phyloP scores from a whole-genome alignment of 2,113 vertebrate species.

The Xyliphius kryptos region DNA sequence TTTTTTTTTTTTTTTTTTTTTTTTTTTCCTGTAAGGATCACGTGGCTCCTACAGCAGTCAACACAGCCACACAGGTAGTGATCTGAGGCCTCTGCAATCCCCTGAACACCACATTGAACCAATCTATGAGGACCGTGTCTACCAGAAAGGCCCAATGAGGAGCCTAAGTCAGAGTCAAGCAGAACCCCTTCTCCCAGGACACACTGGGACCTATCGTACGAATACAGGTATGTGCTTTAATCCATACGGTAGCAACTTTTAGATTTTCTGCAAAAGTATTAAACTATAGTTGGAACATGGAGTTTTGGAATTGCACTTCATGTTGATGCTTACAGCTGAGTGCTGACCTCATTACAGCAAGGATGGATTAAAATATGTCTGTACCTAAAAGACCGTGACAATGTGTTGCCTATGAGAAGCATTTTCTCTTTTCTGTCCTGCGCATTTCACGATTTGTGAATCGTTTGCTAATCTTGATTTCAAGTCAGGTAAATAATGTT shows the following conservation, averaged over 20 bases:
- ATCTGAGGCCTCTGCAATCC: slow-evolving; percentile 89
- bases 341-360: slow-evolving; percentile 35
- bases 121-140: slow-evolving; percentile 94
- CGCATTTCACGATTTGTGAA: slow-evolving; percentile 25
- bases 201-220: slow-evolving; percentile 83
- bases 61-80: slow-evolving; percentile 82
- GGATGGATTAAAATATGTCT: slow-evolving; percentile 20
- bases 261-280: slow-evolving; percentile 23
- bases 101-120: slow-evolving; percentile 96
- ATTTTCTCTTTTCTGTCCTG: background rate
- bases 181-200: slow-evolving; percentile 77
- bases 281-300: no score
- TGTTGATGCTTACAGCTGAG: slow-evolving; percentile 14
- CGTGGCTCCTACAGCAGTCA: slow-evolving; percentile 93
- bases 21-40: slow-evolving; percentile 69
- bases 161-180: slow-evolving; percentile 95
- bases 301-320: background rate
- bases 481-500: slow-evolving; percentile 59
- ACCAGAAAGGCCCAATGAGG: slow-evolving; percentile 95
- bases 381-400: background rate
- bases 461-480: slow-evolving; percentile 61
- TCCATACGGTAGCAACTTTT: slow-evolving; percentile 8
- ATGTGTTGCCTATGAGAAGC: background rate
- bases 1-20: no score
- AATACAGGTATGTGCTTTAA: slow-evolving; percentile 77